These are phyloP conservation scores for Leptodactylus fuscus DNA, from an alignment of 2,113 vertebrate species.

Conservation along the genomic window DNA sequence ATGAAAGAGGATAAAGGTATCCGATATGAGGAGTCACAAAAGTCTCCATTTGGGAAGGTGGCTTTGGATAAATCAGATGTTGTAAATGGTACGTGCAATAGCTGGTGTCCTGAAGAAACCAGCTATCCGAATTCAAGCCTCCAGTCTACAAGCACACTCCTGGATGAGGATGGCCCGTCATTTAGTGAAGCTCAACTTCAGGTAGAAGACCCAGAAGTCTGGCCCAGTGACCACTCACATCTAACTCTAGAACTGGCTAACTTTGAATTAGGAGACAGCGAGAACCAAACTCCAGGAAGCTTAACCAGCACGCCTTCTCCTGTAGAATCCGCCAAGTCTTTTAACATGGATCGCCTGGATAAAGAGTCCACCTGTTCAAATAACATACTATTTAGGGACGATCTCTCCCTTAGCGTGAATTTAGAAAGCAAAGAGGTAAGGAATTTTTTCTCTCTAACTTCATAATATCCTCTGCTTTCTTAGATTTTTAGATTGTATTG, in stretches of 20 bases:
- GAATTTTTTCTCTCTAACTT: constrained; percentile 17
- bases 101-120: constrained; percentile 77
- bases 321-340: constrained; percentile 81
- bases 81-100: constrained; percentile 71
- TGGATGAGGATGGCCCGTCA: constrained; percentile 79
- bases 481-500: no score
- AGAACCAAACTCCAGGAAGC: constrained; percentile 87
- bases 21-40: constrained; percentile 69
- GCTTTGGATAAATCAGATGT: constrained; percentile 72
- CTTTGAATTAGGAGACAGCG: constrained; percentile 79
- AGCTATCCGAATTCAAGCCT: constrained; percentile 78
- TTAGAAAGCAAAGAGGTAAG: constrained; percentile 87
- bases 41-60: constrained; percentile 68
- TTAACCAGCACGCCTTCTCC: constrained; percentile 92
- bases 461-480: no score
- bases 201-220: constrained; percentile 72
- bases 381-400: constrained; percentile 76
- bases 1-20: constrained; percentile 71
- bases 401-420: constrained; percentile 81
- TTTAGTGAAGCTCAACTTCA: constrained; percentile 76
- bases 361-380: constrained; percentile 72
- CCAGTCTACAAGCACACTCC: constrained; percentile 64
- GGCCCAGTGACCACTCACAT: constrained; percentile 80
- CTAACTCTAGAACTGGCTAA: constrained; percentile 85
- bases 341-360: constrained; percentile 75